Percentiles rank a stretch among this genome's conserved stretches.
Evolutionary conservation across 2,113 vertebrate genomes (phyloP).

Genomic region (Anoplopoma fimbria): DNA sequence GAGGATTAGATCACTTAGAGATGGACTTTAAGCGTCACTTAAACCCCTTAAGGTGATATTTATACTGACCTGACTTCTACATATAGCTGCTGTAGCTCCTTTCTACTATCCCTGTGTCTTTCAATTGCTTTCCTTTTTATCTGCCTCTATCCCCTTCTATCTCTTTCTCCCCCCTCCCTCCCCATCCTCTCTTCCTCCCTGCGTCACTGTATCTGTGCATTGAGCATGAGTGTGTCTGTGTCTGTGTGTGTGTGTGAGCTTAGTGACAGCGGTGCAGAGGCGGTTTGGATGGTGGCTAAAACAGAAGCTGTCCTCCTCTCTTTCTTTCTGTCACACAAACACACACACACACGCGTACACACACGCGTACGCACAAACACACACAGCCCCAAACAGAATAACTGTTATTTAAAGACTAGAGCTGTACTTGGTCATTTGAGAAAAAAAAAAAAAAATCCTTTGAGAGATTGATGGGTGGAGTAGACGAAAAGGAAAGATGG

Average conservation of each 20-base stretch:
- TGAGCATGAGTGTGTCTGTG: conserved; percentile 30
- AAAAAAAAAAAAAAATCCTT: conserved; percentile 19
- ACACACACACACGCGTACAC: not conserved
- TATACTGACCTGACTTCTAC: conserved; percentile 55
- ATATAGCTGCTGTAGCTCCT: conserved; percentile 38
- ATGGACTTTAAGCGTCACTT: conserved; percentile 52
- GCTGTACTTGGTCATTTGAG: conserved; percentile 60
- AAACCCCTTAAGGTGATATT: conserved; percentile 74
- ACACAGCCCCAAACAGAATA: conserved; percentile 66
- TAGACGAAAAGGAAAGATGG: conserved; percentile 39
- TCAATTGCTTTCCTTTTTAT: conserved; percentile 37
- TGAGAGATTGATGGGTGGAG: conserved; percentile 55
- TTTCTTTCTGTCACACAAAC: conserved; percentile 34
- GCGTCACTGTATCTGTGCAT: conserved; percentile 63
- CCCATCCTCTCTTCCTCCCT: conserved; percentile 44
- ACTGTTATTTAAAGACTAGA: conserved; percentile 76
- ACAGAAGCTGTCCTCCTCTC: conserved; percentile 63
- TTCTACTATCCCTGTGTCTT: conserved; percentile 54
- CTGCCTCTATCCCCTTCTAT: conserved; percentile 49
- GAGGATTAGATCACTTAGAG: conserved; percentile 66
- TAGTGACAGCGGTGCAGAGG: conserved; percentile 73
- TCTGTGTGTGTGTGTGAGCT: conserved; percentile 29
- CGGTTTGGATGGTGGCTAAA: conserved; percentile 65
- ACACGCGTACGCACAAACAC: conserved; percentile 50
- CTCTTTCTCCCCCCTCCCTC: conserved; percentile 30